Conservation (phyloP, 2,113 vertebrate species). For the Carassius auratus region DNA sequence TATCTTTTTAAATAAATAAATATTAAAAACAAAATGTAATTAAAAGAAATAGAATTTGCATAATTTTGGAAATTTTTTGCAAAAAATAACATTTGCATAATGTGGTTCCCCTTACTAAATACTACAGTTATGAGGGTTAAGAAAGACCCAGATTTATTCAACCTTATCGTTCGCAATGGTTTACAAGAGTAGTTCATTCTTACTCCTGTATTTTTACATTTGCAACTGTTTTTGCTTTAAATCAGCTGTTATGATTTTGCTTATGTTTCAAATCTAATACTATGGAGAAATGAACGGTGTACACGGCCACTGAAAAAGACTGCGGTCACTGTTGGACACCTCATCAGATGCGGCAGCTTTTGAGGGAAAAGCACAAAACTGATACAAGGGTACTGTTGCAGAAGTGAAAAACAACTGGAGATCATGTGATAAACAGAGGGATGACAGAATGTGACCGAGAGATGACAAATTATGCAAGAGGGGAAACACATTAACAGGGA, state of each 20-base stretch:
- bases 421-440: not conserved
- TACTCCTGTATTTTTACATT: too few relatives aligned
- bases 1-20: too few relatives aligned
- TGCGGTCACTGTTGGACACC: not conserved
- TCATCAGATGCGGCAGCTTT: not conserved
- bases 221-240: not conserved
- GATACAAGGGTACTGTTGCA: not conserved
- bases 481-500: slow-evolving; percentile 5
- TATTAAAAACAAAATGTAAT: too few relatives aligned
- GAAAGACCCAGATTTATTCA: too few relatives aligned
- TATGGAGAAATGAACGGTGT: not conserved
- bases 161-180: too few relatives aligned
- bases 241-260: not conserved
- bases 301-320: not conserved
- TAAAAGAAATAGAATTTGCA: too few relatives aligned
- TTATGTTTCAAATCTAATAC: not conserved
- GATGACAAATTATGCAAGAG: slow-evolving; percentile 15
- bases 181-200: too few relatives aligned
- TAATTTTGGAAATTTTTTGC: too few relatives aligned
- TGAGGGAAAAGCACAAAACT: not conserved
- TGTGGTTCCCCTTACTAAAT: too few relatives aligned
- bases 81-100: too few relatives aligned
- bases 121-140: not conserved
- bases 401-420: not conserved
- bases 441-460: not conserved